phyloP scores from a whole-genome alignment of 2,888 invertebrate species.

The Megaustenia siamemsis region DNA sequence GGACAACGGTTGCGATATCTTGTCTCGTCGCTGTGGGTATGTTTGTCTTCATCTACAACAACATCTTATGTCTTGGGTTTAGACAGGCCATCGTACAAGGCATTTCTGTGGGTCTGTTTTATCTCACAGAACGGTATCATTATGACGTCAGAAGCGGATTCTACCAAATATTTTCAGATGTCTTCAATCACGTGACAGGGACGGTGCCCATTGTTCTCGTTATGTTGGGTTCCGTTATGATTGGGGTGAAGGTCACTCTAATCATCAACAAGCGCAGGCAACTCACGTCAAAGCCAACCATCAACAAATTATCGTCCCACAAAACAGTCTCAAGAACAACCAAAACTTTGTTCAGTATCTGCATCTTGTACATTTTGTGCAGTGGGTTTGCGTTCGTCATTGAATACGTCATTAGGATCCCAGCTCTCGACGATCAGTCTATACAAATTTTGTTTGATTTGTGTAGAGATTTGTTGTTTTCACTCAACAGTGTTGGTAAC shows the following conservation, averaged over 20 bases:
- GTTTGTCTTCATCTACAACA: background rate
- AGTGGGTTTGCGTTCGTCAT: background rate
- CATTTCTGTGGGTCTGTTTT: background rate
- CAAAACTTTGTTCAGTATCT: background rate
- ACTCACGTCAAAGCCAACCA: background rate
- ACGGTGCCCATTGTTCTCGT: no score
- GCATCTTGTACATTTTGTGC: background rate
- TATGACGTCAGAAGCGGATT: background rate
- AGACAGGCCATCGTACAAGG: background rate
- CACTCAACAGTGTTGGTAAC: background rate
- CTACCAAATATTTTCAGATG: background rate
- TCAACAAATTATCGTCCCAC: background rate
- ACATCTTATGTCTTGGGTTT: background rate
- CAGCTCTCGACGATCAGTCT: no score
- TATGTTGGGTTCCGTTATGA: background rate
- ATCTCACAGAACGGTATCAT: no score
- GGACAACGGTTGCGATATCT: background rate
- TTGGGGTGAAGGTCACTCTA: background rate
- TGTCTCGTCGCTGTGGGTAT: background rate
- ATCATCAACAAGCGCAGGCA: background rate
- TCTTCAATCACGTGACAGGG: background rate
- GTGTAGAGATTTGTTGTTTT: no score
- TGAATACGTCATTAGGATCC: no score
- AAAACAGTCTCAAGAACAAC: background rate
- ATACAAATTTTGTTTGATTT: no score